Evolutionary conservation across 1,140 invertebrate species (phyloP), one percentile per base, ranked within the genome.

Genomic region (Cotesia glomerata): DNA sequence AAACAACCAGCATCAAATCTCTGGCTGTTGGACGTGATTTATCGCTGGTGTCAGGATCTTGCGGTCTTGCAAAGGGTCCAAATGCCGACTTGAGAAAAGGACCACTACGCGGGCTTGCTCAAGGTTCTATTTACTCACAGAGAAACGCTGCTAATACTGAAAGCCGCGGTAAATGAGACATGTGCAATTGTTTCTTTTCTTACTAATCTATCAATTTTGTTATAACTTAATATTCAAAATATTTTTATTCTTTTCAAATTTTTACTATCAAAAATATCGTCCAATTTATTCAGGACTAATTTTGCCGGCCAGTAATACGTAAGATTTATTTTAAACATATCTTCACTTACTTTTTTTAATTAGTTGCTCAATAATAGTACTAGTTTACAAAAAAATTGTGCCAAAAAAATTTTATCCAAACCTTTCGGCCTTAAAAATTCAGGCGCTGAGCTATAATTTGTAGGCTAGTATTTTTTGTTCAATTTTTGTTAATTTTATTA

Each of bases 71-170:
- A 9, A 87, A 85, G 75, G 92, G 92, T 58, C 86, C 90, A 11
- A 91, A 92, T 82, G 63, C 84, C 35, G 87, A 90, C 54, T 83
- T 92, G 14, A 85, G 90, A 51, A 93, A 92, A 84, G 92, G 92
- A 8, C 88, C 92, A 8, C 77, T 90, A 56, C 81, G 86, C 51
- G 90, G 89, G 65, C 80, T 93, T 64, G 90, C 91, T 45, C 91
- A 92, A 79, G 92, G 92, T 39, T 92, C 91, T 76, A 92, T 93
- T 72, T 92, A 92, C 81, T 89, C 88, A 2, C 90, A 90, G 78
- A 88, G 89, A 76, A 87, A 84, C 72, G 75, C 81, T 59, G 76
- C 82, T 13, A 85, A 86, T 66, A 84, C 78, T n/a, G 88, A 90
- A 78, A 87, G 88, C 76, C 87, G 88, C 52, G 87, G 88, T 68